Base-by-base conservation (phyloP, 2,797 vertebrate genomes). In the Salmo trutta region DNA sequence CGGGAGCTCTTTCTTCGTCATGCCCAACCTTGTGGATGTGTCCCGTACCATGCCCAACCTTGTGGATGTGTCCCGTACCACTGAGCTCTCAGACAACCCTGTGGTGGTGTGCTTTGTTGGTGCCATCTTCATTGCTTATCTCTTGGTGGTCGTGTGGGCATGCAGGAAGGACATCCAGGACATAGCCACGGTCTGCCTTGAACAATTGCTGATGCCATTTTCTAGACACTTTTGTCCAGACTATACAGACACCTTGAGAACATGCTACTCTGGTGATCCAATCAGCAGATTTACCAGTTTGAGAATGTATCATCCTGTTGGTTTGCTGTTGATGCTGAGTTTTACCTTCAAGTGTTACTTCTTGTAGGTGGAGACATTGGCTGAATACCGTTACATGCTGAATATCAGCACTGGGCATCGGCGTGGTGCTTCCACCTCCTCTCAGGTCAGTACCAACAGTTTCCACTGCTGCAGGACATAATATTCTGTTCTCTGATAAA, bases 31-130 rank as follows among this genome's bases (percentile, higher is more conserved):
- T 47, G 89, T n/a, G n/a, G n/a, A n/a, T n/a, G n/a, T n/a, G n/a
- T n/a, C n/a, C n/a, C n/a, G n/a, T n/a, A n/a, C n/a, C n/a, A n/a
- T n/a, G n/a, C n/a, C n/a, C n/a, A n/a, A n/a, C n/a, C n/a, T n/a
- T n/a, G n/a, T 98, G 15, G 96, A 98, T 0, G 91, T 99, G 74
- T 92, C 89, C 62, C 96, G 92, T 84, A 97, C 96, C 0, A 91
- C 93, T 2, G 91, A 98, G 81, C 95, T 99, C 4, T 89, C 93
- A 62, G 93, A 96, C 82, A 99, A 99, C 82, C 97, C 97, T 0
- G 96, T 99, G 66, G 96, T 98, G 52, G 96, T 97, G 83, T 97
- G 94, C 86, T 97, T 96, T 0, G 96, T 98, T 52, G 96, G 94
- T 19, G 95, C 96, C 77, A 94, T 99, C 82, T 95, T 96, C 76